Percentiles rank a stretch among this genome's conserved stretches.
phyloP scores from a whole-genome alignment of 2,888 invertebrate genomes.

The Caenorhabditis becei region DNA sequence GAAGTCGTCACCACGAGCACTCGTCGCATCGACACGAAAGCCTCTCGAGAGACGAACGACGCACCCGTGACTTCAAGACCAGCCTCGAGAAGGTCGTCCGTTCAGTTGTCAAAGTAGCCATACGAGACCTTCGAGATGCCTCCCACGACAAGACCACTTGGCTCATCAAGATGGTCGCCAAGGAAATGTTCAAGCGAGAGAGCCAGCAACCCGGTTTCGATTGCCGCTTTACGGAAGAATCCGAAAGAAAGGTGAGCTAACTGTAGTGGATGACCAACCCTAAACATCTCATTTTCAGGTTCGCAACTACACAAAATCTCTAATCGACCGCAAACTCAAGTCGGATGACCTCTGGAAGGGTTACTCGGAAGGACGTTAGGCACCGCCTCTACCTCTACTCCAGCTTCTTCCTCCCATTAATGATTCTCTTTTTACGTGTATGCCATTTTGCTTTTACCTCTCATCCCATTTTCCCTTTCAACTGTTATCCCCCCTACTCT shows the following conservation, averaged over 20 bases:
- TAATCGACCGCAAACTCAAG: slow-evolving; percentile 62
- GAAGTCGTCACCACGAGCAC: slow-evolving; percentile 1
- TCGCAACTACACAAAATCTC: slow-evolving; percentile 51
- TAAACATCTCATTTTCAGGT: slow-evolving; percentile 53
- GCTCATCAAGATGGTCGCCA: slow-evolving; percentile 52
- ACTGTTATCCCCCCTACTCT: background rate
- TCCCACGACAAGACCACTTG: slow-evolving; percentile 46
- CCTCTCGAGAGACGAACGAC: slow-evolving; percentile 17
- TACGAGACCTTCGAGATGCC: slow-evolving; percentile 5
- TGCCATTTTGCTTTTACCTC: background rate
- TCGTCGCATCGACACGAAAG: background rate
- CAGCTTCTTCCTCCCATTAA: background rate
- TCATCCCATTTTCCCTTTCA: background rate
- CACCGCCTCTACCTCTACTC: background rate
- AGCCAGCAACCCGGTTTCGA: slow-evolving; percentile 36
- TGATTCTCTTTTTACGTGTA: slow-evolving; percentile 4
- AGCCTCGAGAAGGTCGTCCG: slow-evolving; percentile 36
- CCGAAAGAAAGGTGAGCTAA: slow-evolving; percentile 37
- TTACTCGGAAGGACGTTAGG: slow-evolving; percentile 24
- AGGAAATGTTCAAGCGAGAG: slow-evolving; percentile 58
- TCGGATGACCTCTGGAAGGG: slow-evolving; percentile 66
- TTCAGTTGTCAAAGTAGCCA: slow-evolving; percentile 19
- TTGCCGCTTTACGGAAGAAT: slow-evolving; percentile 19
- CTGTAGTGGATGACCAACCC: background rate
- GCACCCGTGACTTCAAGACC: slow-evolving; percentile 41